Evolutionary conservation across 2,888 invertebrate species (phyloP).

Genomic region (Abscondita cerata): DNA sequence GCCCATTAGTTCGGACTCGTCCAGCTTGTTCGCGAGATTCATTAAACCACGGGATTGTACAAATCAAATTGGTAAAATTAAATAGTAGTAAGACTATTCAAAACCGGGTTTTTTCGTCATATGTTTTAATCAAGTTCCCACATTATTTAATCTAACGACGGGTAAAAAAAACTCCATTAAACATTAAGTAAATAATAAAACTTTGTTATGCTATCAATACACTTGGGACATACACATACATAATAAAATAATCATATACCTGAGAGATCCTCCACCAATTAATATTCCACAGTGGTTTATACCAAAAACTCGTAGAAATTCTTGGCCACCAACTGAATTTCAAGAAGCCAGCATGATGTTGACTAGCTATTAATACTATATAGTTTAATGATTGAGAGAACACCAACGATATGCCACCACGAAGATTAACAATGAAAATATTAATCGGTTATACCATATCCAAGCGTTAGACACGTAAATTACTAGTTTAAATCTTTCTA

Average conservation of each 20-base stretch:
- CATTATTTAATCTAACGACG: slow-evolving; percentile 15
- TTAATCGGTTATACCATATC: no score
- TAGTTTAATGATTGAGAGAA: background rate
- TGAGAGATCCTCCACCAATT: slow-evolving; percentile 19
- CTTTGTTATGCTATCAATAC: slow-evolving; percentile 1
- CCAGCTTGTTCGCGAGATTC: slow-evolving; percentile 53
- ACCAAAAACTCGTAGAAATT: slow-evolving; percentile 13
- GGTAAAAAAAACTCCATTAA: slow-evolving; percentile 3
- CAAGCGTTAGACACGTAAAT: no score
- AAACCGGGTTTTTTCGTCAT: slow-evolving; percentile 9
- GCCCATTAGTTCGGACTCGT: slow-evolving; percentile 55
- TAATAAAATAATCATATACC: slow-evolving; percentile 2
- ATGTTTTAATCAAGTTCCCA: slow-evolving; percentile 12
- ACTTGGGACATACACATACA: background rate
- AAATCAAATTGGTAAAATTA: slow-evolving; percentile 54
- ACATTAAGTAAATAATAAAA: slow-evolving; percentile 2
- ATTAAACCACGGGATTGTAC: slow-evolving; percentile 52
- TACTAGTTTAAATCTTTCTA: no score
- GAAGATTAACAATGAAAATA: no score
- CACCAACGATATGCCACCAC: no score
- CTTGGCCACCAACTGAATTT: slow-evolving; percentile 15
- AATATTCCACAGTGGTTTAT: slow-evolving; percentile 9
- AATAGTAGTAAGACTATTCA: slow-evolving; percentile 40
- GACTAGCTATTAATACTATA: slow-evolving; percentile 3
- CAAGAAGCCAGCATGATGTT: slow-evolving; percentile 10